A percentile compares a stretch with the other conserved stretches of the same genome.
Evolutionary conservation across 2,113 vertebrate genomes (phyloP).

Genomic region (Pygoscelis adeliae): DNA sequence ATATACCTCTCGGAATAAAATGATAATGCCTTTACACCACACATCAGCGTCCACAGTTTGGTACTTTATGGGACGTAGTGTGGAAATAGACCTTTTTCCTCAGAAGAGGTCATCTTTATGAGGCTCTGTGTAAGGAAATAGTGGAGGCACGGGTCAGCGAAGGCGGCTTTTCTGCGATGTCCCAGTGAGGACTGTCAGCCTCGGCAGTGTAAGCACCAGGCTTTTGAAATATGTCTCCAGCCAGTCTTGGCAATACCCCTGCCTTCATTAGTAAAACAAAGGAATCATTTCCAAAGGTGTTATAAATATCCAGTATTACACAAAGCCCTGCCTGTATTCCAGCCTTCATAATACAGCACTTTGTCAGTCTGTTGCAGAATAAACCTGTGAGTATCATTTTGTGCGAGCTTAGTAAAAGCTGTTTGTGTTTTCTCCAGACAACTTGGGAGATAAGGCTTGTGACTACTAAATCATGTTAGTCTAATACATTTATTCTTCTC

Average conservation of each 20-base stretch:
- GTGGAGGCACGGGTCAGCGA: not conserved
- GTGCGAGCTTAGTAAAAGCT: not conserved
- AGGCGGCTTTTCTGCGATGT: not conserved
- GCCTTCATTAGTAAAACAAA: not conserved
- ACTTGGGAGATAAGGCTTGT: not conserved
- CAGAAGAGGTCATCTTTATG: not conserved
- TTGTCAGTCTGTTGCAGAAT: not conserved
- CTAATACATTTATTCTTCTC: not conserved
- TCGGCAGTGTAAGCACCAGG: not conserved
- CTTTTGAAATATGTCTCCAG: not conserved
- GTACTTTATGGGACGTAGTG: accelerated
- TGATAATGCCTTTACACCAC: not conserved
- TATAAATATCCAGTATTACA: not conserved
- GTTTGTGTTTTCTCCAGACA: not conserved
- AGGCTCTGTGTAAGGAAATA: not conserved
- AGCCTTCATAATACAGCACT: not conserved
- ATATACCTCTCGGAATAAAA: not conserved
- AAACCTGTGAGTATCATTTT: not conserved
- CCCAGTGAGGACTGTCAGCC: not conserved
- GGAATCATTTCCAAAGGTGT: not conserved
- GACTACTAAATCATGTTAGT: not conserved
- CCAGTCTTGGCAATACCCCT: not conserved
- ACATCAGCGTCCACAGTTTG: accelerated
- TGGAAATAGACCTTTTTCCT: not conserved
- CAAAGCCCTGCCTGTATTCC: not conserved